Evolutionary conservation across 2,888 invertebrate genomes (phyloP), one percentile per base, ranked within the genome.

Genomic region (Polydrusus pterygomalis): DNA sequence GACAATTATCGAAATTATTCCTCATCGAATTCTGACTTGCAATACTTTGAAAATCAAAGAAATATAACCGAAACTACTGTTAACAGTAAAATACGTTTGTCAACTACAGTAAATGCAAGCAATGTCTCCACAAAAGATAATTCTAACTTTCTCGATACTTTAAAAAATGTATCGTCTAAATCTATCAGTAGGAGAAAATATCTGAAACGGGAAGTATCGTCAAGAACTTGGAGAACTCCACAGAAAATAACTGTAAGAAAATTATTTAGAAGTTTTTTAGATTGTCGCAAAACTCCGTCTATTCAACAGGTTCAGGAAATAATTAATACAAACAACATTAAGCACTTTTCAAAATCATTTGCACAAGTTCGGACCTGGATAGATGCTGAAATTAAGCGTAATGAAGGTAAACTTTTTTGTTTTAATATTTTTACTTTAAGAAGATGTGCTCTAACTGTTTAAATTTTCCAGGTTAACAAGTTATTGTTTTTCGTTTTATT

Each of bases 191-290:
- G 43, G 43, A 43, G n/a, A 43, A 43, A 43, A 43, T 43, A 9
- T 43, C 9, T 7, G 5, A 43, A 43, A 49, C 18, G 18, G 18
- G 49, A 15, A 49, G 15, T 47, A 47, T 6, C 47, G 13, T 47
- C 17, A 13, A 47, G 18, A 49, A 49, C 17, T 49, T 49, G 49
- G 49, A 49, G 17, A 17, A 49, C 49, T 9, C 49, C 49, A 49
- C 49, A 49, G 15, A 49, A 49, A n/a, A 15, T n/a, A 9, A 15
- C 15, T 15, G 49, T 17, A 5, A 49, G 18, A 49, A 3, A 49
- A 17, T 3, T 49, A 49, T 49, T 49, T 49, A 17, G 17, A 9
- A 18, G 18, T 49, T 18, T 17, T 17, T 18, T 49, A 8, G 17
- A 18, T 2, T 3, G 17, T 15, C n/a, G 10, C 5, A 15, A 15